These are phyloP conservation scores for Drosophila ambigua DNA, from an alignment of 1,140 invertebrate genomes.

Conservation along the genomic window DNA sequence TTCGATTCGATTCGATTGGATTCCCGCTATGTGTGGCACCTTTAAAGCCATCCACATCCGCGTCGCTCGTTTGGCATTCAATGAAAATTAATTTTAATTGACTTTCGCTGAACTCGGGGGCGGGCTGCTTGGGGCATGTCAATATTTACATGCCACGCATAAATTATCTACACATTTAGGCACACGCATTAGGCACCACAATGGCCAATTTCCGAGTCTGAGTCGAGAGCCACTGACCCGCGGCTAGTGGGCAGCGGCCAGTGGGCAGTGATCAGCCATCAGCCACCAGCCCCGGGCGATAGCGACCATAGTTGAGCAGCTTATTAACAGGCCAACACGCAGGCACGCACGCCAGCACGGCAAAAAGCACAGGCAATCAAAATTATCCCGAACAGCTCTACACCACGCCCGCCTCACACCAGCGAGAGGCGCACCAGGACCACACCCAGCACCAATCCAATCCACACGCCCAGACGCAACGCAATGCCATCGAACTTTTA, in stretches of 20 bases:
- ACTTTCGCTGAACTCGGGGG: constrained; percentile 43
- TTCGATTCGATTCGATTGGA: constrained; percentile 20
- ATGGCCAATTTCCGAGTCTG: constrained; percentile 71
- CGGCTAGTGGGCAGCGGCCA: constrained; percentile 1
- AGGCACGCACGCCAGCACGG: constrained; percentile 35
- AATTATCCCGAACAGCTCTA: constrained; percentile 48
- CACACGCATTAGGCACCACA: constrained; percentile 70
- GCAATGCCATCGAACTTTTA: constrained; percentile 76
- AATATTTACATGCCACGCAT: constrained; percentile 76
- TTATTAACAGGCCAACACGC: constrained; percentile 72
- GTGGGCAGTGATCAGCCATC: background rate
- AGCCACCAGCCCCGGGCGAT: constrained; percentile 4
- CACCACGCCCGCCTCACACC: background rate
- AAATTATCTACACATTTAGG: constrained; percentile 69
- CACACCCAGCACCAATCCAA: too few relatives aligned
- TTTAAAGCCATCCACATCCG: too few relatives aligned
- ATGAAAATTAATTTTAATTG: constrained; percentile 77
- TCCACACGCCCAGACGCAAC: constrained; percentile 11
- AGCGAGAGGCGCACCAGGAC: background rate
- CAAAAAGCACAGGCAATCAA: constrained; percentile 70
- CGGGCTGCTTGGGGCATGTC: constrained; percentile 47
- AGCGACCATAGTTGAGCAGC: constrained; percentile 54
- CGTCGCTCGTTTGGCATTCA: constrained; percentile 27
- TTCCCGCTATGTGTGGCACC: too few relatives aligned
- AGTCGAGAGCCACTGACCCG: constrained; percentile 30